A percentile compares a stretch with the other conserved stretches of the same genome.
phyloP scores from a whole-genome alignment of 1,140 invertebrate species.

The Charaxes varanes region DNA sequence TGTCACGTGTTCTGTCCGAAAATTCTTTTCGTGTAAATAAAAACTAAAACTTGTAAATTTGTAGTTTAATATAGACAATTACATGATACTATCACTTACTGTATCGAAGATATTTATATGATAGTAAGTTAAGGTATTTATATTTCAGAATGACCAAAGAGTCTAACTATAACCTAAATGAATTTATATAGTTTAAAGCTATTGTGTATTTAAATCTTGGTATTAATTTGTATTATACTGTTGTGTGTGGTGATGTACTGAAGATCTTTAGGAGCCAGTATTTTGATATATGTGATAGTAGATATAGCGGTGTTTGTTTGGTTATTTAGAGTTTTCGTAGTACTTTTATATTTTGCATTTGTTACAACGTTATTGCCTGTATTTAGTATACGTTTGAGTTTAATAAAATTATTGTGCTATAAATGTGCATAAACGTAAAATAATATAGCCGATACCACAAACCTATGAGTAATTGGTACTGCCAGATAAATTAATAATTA shows the following conservation, averaged over 20 bases:
- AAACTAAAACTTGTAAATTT: slow-evolving; percentile 1
- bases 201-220: slow-evolving; percentile 42
- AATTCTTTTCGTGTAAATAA: slow-evolving; percentile 5
- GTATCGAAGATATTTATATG: slow-evolving; percentile 14
- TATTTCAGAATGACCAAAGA: slow-evolving; percentile 50
- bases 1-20: slow-evolving; percentile 12
- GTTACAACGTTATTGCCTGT: slow-evolving; percentile 10
- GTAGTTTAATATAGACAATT: slow-evolving; percentile 9
- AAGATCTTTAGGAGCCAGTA: slow-evolving; percentile 46
- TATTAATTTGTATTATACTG: slow-evolving; percentile 42
- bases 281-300: slow-evolving; percentile 70
- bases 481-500: slow-evolving; percentile 30
- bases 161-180: slow-evolving; percentile 34
- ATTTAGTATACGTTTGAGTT: slow-evolving; percentile 13
- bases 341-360: slow-evolving; percentile 6
- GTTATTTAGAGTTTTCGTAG: slow-evolving; percentile 10
- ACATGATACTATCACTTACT: slow-evolving; percentile 8
- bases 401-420: slow-evolving; percentile 13
- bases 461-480: slow-evolving; percentile 28
- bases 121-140: slow-evolving; percentile 7
- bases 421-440: slow-evolving; percentile 8
- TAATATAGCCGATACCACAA: slow-evolving; percentile 10
- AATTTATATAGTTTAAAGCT: slow-evolving; percentile 37
- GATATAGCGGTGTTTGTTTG: slow-evolving; percentile 36
- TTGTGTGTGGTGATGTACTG: slow-evolving; percentile 36